A percentile compares a stretch with the other conserved stretches of the same genome.
These are phyloP conservation scores for Philereme vetulata DNA, from an alignment of 2,888 invertebrate species.

Conservation along the genomic window DNA sequence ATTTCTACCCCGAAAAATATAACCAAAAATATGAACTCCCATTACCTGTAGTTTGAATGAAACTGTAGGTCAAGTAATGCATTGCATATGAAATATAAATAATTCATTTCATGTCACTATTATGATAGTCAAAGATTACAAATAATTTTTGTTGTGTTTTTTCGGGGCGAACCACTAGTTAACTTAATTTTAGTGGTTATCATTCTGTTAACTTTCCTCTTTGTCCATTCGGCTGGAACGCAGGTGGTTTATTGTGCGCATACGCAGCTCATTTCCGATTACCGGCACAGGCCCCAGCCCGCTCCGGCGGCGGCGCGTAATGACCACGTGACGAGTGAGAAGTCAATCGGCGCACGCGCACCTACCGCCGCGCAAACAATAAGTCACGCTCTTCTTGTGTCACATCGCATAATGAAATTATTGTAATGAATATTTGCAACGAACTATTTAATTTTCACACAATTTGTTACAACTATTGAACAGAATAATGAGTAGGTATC, in stretches of 20 bases:
- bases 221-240: neutral
- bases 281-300: slow-evolving; percentile 26
- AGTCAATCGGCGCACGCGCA: slow-evolving; percentile 36
- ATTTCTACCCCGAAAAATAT: too few relatives aligned
- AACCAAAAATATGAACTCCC: too few relatives aligned
- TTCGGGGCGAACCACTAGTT: too few relatives aligned
- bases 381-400: slow-evolving; percentile 22
- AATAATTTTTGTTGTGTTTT: too few relatives aligned
- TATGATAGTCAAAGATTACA: too few relatives aligned
- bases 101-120: too few relatives aligned
- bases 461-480: neutral
- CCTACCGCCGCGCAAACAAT: slow-evolving; percentile 32
- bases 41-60: too few relatives aligned
- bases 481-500: too few relatives aligned
- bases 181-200: too few relatives aligned
- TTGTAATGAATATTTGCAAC: slow-evolving; percentile 24
- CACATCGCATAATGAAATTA: slow-evolving; percentile 21
- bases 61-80: too few relatives aligned
- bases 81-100: too few relatives aligned
- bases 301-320: neutral
- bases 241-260: slow-evolving; percentile 22
- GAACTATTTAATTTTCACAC: neutral
- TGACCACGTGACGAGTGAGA: slow-evolving; percentile 19
- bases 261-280: slow-evolving; percentile 40
- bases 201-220: slow-evolving; percentile 7